These are phyloP conservation scores for Zaprionus tsacasi DNA, from an alignment of 1,140 invertebrate genomes.

Conservation along the genomic window DNA sequence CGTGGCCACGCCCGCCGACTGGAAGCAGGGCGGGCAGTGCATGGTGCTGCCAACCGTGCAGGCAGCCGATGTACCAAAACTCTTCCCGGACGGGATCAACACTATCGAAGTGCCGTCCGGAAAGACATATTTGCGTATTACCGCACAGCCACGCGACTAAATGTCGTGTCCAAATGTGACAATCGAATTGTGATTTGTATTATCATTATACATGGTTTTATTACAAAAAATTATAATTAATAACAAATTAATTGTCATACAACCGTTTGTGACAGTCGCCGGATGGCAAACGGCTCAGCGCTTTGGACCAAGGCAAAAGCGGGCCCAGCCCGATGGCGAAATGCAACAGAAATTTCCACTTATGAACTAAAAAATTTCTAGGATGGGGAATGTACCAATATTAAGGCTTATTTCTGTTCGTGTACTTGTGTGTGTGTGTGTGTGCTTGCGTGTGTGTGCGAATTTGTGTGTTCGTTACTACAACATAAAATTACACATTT, in stretches of 20 bases:
- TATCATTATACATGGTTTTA: conserved; percentile 52
- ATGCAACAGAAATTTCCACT: conserved; percentile 52
- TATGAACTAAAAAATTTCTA: conserved; percentile 55
- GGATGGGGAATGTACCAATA: conserved; percentile 56
- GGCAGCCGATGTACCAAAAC: conserved; percentile 87
- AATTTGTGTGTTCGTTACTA: conserved; percentile 25
- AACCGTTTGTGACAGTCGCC: conserved; percentile 51
- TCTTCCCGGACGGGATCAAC: conserved; percentile 90
- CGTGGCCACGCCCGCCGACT: conserved; percentile 97
- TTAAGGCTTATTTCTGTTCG: conserved; percentile 15
- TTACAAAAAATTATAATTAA: conserved; percentile 74
- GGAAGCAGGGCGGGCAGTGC: conserved; percentile 92
- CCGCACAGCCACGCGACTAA: conserved; percentile 79
- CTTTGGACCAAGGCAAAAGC: conserved; percentile 42
- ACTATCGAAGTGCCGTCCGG: conserved; percentile 91
- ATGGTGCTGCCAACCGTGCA: conserved; percentile 93
- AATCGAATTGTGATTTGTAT: conserved; percentile 27
- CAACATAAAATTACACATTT: conserved; percentile 59
- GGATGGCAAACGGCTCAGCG: conserved; percentile 6
- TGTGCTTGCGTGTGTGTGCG: conserved; percentile 24
- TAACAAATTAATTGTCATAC: conserved; percentile 67
- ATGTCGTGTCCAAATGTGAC: background rate
- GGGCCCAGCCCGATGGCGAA: conserved; percentile 24
- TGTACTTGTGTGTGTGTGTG: conserved; percentile 1
- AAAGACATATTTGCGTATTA: conserved; percentile 91